These are phyloP conservation scores for Ophioderma brevispina DNA, from an alignment of 35 echinoderm and acorn worm genomes.

Conservation along the genomic window DNA sequence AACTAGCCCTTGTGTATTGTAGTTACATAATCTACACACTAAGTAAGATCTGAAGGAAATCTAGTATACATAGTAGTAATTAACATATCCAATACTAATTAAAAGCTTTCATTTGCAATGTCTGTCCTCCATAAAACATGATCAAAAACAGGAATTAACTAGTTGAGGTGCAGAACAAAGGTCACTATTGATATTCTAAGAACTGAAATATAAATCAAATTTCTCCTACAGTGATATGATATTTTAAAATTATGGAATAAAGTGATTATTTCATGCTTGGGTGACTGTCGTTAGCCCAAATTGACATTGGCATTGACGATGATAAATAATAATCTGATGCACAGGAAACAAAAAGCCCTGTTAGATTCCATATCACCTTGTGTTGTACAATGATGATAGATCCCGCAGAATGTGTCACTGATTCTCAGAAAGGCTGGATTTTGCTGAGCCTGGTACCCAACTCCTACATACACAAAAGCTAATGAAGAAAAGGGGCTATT, in stretches of 20 bases:
- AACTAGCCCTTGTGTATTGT: neutral
- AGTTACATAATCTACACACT: neutral
- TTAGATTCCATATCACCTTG: neutral
- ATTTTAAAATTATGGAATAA: no score
- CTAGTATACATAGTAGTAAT: neutral
- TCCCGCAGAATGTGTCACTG: neutral
- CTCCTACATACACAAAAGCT: neutral
- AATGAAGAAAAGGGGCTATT: neutral
- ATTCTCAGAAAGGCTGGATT: neutral
- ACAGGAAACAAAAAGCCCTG: no score
- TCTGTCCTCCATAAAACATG: neutral
- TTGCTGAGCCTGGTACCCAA: neutral
- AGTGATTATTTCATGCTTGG: no score
- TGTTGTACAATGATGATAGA: neutral
- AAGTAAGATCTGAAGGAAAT: neutral
- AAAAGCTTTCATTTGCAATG: neutral
- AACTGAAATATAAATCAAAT: no score
- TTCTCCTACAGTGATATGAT: no score
- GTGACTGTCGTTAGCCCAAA: no score
- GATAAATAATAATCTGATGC: no score
- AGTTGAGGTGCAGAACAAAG: neutral
- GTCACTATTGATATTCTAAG: neutral
- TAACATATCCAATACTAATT: neutral
- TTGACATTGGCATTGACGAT: no score
- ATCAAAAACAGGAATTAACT: neutral